A percentile compares a stretch with the other conserved stretches of the same genome.
Evolutionary conservation across 2,113 vertebrate genomes (phyloP).

Genomic region (Ellobius talpinus): DNA sequence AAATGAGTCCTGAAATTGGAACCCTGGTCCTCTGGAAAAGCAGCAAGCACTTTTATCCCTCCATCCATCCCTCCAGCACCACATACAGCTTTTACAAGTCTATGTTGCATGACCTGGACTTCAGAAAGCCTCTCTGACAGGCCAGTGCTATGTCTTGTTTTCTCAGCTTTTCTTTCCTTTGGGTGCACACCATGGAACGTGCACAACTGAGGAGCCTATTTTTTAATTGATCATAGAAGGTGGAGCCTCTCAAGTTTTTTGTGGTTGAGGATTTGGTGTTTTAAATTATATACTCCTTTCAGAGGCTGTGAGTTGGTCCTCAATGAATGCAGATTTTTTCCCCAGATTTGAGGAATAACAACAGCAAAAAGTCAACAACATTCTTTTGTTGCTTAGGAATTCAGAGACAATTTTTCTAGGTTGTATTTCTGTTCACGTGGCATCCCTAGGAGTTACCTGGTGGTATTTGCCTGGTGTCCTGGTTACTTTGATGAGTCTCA

Average conservation of each 20-base stretch:
- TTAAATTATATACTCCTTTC: not conserved
- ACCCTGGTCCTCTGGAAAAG: not conserved
- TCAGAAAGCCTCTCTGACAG: not conserved
- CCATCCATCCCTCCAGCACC: not conserved
- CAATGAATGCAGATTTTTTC: not conserved
- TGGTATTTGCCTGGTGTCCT: not conserved
- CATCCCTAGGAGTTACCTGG: not conserved
- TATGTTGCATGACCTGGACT: not conserved
- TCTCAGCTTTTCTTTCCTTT: not conserved
- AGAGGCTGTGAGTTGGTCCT: not conserved
- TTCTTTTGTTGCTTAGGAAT: not conserved
- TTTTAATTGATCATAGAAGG: slow-evolving; percentile 42
- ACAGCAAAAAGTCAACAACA: not conserved
- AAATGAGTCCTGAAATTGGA: not conserved
- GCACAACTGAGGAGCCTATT: not conserved
- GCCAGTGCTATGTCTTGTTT: not conserved
- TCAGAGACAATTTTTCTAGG: not conserved
- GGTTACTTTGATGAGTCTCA: not conserved
- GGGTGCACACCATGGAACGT: not conserved
- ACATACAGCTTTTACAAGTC: slow-evolving; percentile 1
- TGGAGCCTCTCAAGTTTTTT: not conserved
- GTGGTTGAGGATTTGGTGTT: not conserved
- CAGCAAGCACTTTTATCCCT: not conserved
- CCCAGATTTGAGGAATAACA: not conserved
- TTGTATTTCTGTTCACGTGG: not conserved